Evolutionary conservation across 2,113 vertebrate genomes (phyloP).

Genomic region (Cervus canadensis): DNA sequence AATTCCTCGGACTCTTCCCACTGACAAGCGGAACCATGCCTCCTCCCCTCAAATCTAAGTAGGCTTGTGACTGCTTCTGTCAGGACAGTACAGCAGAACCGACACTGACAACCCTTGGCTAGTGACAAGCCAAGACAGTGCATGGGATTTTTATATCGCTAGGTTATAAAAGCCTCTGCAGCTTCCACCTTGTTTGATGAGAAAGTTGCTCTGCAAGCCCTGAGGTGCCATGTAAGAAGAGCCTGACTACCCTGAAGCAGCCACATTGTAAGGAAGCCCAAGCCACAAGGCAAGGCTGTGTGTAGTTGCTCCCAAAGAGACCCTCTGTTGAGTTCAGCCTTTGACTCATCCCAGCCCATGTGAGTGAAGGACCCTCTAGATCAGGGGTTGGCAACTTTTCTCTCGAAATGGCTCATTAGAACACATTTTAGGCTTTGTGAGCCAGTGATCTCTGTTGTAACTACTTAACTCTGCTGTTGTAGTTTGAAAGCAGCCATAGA

Average conservation of each 20-base stretch:
- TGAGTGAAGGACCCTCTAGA: neutral
- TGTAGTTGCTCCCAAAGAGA: fast-evolving
- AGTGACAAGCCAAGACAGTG: neutral
- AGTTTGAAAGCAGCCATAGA: neutral
- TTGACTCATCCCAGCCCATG: neutral
- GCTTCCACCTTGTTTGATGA: neutral
- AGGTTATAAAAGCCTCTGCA: neutral
- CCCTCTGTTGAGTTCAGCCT: neutral
- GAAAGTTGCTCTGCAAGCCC: neutral
- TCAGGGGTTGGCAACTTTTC: neutral
- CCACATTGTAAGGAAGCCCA: neutral
- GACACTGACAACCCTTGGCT: neutral
- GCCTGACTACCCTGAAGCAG: neutral
- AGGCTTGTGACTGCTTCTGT: too few relatives aligned
- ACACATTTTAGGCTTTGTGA: neutral
- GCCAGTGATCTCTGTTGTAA: neutral
- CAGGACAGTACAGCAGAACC: neutral
- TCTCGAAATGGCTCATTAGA: neutral
- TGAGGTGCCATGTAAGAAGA: neutral
- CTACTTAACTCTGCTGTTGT: neutral
- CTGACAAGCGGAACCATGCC: neutral
- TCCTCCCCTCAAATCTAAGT: neutral
- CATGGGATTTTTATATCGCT: neutral
- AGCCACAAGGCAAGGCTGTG: neutral
- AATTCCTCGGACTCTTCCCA: neutral